Evolutionary conservation across 2,113 vertebrate species (phyloP).

Genomic region (Corythaeola cristata): DNA sequence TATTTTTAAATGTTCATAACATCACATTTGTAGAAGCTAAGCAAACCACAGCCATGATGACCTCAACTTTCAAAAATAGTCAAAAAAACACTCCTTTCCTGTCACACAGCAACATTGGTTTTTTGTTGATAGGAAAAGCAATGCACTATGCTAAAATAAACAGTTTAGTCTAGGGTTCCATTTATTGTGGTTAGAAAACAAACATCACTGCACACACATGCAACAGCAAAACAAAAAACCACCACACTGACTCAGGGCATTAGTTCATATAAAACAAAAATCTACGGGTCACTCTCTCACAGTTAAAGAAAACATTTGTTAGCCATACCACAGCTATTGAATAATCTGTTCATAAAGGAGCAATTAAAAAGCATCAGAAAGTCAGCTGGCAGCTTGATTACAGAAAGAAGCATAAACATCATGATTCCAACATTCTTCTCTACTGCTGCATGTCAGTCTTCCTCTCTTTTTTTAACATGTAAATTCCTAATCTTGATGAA

Average conservation of each 20-base stretch:
- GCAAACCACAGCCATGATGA: neutral
- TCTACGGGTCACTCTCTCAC: neutral
- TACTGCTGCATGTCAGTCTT: neutral
- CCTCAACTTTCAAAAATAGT: conserved; percentile 5
- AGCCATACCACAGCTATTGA: neutral
- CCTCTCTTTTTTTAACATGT: neutral
- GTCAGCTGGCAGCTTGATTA: neutral
- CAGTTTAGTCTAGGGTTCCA: conserved; percentile 2
- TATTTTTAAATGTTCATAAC: conserved; percentile 27
- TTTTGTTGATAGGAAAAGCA: neutral
- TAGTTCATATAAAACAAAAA: neutral
- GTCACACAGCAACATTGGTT: neutral
- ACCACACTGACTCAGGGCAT: neutral
- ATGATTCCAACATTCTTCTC: neutral
- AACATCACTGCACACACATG: neutral
- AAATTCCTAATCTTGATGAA: neutral
- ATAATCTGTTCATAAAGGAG: neutral
- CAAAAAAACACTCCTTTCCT: neutral
- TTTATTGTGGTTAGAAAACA: neutral
- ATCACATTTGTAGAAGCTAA: neutral
- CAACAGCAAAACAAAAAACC: neutral
- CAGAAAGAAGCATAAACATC: neutral
- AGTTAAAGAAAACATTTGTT: neutral
- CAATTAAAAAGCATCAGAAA: neutral
- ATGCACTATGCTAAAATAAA: neutral